Base-by-base conservation (phyloP, 1,140 invertebrate species). In the Solen grandis region DNA sequence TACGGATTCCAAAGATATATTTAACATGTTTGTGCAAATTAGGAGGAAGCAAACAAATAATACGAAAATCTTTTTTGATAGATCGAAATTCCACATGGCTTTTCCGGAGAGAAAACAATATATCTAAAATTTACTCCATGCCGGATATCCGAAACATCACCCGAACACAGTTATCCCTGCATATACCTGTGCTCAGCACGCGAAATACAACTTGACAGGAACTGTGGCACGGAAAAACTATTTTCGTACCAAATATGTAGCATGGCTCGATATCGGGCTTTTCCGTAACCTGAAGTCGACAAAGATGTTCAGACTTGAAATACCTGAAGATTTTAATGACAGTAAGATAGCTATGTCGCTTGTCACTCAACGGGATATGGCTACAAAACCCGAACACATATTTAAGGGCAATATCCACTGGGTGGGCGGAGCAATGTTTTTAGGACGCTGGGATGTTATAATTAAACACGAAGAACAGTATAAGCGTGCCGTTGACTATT, bases 231-330 rank as follows among this genome's bases (percentile, higher is more conserved):
- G 38, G 1, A 41, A 68, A 31, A 83, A 84, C 33, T 74, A 79
- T 54, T 85, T 86, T 62, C 54, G 63, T 13, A 85, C 87, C 1
- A 82, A 80, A 22, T 88, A 84, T 65, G 76, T 82, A 38, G 65
- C 79, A 10, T 89, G 88, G 88, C 14, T 89, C 5, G 88, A 89
- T 72, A 68, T 88, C 22, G 88, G 87, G 38, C 79, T 83, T 63
- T 88, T 88, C 46, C 63, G 86, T 35, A 63, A 85, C 19, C 46
- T 83, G 0, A 16, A 10, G 5, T 31, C 16, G 10, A 13, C 27
- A 5, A 74, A 74, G 4, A n/a, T 38, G 27, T 88, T 88, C 63
- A 41, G 54, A n/a, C 13, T 88, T 5, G 46, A 46, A 10, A 38
- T 75, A 25, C 88, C 88, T 8, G 14, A 22, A 19, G 19, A 82